Percentiles rank a stretch among this genome's conserved stretches.
Evolutionary conservation across 1,140 invertebrate genomes (phyloP).

Genomic region (Trichonephila clavipes): DNA sequence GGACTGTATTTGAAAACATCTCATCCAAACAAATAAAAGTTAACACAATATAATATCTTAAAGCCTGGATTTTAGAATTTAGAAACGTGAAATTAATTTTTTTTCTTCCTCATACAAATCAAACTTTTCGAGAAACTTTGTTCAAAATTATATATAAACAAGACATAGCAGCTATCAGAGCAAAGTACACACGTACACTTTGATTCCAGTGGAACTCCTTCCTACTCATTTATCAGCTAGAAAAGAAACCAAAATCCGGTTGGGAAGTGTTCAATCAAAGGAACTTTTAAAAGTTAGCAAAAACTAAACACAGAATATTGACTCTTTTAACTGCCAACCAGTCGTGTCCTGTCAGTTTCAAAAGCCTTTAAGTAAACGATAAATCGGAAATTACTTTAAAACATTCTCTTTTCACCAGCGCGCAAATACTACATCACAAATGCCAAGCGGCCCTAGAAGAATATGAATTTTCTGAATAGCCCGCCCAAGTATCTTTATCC

Average conservation of each 20-base stretch:
- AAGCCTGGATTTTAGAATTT: too few relatives aligned
- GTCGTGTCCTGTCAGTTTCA: constrained; percentile 20
- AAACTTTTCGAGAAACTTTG: too few relatives aligned
- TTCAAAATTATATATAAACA: too few relatives aligned
- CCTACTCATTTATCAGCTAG: neutral
- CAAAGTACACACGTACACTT: neutral
- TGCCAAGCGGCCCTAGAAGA: constrained; percentile 40
- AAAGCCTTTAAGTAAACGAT: constrained; percentile 38
- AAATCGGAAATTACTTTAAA: constrained; percentile 57
- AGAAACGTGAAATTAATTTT: too few relatives aligned
- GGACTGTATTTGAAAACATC: too few relatives aligned
- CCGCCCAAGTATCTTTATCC: constrained; percentile 23
- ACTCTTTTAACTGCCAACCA: constrained; percentile 9
- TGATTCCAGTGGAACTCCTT: neutral
- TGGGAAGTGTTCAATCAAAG: neutral
- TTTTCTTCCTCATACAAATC: too few relatives aligned
- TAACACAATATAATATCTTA: too few relatives aligned
- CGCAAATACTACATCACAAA: neutral
- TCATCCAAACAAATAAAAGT: too few relatives aligned
- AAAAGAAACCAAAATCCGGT: neutral
- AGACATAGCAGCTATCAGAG: too few relatives aligned
- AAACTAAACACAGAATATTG: constrained; percentile 21
- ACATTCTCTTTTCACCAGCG: constrained; percentile 12
- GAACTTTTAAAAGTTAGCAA: neutral
- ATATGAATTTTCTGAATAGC: constrained; percentile 69